These are phyloP conservation scores for Scytalopus superciliaris DNA, from an alignment of 2,113 vertebrate genomes.

Conservation along the genomic window DNA sequence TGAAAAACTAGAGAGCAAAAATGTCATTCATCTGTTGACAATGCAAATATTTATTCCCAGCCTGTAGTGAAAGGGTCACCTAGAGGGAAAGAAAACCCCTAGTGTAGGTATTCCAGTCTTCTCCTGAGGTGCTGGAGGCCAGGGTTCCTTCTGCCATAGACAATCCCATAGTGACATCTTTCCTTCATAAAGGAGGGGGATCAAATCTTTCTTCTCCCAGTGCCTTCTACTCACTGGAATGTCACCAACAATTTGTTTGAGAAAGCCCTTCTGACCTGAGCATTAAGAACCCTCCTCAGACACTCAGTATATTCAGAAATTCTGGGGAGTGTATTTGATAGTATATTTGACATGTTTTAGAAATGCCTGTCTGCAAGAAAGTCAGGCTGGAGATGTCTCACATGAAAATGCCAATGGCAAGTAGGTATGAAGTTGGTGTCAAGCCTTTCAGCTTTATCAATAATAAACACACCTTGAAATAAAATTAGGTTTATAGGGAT, in stretches of 20 bases:
- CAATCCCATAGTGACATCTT: not conserved
- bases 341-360: not conserved
- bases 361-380: not conserved
- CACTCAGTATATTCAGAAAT: not conserved
- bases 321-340: accelerated
- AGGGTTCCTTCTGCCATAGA: not conserved
- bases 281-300: not conserved
- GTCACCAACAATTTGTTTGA: not conserved
- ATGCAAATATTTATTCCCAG: not conserved
- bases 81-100: not conserved
- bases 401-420: not conserved
- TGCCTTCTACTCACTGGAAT: not conserved
- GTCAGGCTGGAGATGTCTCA: not conserved
- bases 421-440: not conserved
- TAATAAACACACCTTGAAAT: not conserved
- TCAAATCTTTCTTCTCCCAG: not conserved
- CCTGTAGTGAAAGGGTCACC: not conserved
- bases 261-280: not conserved
- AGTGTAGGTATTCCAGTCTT: not conserved
- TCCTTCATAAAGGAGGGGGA: not conserved
- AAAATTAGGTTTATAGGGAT: not conserved
- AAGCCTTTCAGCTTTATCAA: not conserved
- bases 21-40: not conserved
- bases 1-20: not conserved
- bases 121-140: not conserved